Evolutionary conservation across 2,797 vertebrate species (phyloP).

Genomic region (Macropodus opercularis): DNA sequence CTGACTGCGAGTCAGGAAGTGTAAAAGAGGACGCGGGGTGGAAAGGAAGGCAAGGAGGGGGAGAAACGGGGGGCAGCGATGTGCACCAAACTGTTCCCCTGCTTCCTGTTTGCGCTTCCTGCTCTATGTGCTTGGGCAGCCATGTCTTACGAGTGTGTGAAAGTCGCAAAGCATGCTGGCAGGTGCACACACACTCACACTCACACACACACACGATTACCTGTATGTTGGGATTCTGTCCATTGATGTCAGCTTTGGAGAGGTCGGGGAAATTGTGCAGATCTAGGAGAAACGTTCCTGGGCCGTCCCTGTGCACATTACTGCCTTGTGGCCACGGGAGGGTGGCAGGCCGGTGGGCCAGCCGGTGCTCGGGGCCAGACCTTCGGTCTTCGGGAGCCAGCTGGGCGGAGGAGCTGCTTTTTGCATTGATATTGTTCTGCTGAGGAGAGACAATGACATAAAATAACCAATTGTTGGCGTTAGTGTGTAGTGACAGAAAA

Average conservation of each 20-base stretch:
- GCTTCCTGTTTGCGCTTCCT: conserved; percentile 71
- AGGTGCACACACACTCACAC: conserved; percentile 33
- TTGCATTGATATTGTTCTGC: conserved; percentile 84
- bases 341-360: conserved; percentile 80
- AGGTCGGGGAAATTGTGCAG: conserved; percentile 97
- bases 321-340: conserved; percentile 82
- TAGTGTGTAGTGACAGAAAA: too few species aligned
- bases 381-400: conserved; percentile 71
- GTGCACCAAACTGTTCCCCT: conserved; percentile 75
- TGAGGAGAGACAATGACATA: conserved; percentile 17
- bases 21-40: conserved; percentile 42
- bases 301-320: conserved; percentile 87
- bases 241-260: conserved; percentile 95
- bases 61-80: conserved; percentile 72
- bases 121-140: conserved; percentile 64
- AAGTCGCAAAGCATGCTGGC: conserved; percentile 45
- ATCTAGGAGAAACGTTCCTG: conserved; percentile 91
- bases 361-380: conserved; percentile 80
- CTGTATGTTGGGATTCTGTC: conserved; percentile 98
- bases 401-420: conserved; percentile 74
- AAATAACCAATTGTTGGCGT: not conserved
- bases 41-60: conserved; percentile 16
- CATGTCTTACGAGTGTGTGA: conserved; percentile 57
- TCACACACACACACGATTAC: conserved; percentile 73
- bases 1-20: conserved; percentile 41